Evolutionary conservation across 2,113 vertebrate genomes (phyloP), one percentile per base, ranked within the genome.

Genomic region (Callionymus lyra): DNA sequence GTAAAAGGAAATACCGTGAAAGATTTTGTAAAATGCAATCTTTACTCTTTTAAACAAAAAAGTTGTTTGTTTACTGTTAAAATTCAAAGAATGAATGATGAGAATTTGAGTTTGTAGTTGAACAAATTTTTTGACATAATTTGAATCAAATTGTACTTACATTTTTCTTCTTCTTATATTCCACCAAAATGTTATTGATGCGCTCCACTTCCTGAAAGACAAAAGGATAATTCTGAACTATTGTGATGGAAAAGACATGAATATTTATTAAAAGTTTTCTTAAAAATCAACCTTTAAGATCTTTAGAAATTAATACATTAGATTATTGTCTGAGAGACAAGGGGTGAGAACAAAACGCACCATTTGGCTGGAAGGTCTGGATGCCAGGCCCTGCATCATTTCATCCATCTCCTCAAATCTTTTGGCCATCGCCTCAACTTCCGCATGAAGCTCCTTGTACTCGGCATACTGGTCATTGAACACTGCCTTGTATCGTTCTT

Each of bases 381-480:
- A 81, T 0, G 93, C 91, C 41, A 98, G 72, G 34, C 82, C 83
- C 50, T 76, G 82, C 86, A 98, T 90, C 76, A 98, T 77, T 1
- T 68, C 73, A 19, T 97, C 93, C 76, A 99, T 82, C 55, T 99
- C 88, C 1, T 90, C 84, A 10, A 99, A 88, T 68, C 87, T 97
- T 63, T 85, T 91, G 40, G 87, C 18, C 6, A 89, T 70, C 0
- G 73, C 72, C 32, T 93, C 88, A 14, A 98, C 89, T 21, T 99
- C 95, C 0, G 80, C 19, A n/a, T 92, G 91, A 4, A 99, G 81
- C 53, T 99, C 95, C 59, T 95, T 97, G 81, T 99, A 99, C 64
- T 99, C 95, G 0, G 95, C 83, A 38, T 93, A 97, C 80, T 99
- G 95, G 77, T 99, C 95, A 34, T 97, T 94, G 64, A 99, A 99